Conservation (phyloP, 30 jellyfish, hydroid and myxozoan species). For the Sanderia malayensis region DNA sequence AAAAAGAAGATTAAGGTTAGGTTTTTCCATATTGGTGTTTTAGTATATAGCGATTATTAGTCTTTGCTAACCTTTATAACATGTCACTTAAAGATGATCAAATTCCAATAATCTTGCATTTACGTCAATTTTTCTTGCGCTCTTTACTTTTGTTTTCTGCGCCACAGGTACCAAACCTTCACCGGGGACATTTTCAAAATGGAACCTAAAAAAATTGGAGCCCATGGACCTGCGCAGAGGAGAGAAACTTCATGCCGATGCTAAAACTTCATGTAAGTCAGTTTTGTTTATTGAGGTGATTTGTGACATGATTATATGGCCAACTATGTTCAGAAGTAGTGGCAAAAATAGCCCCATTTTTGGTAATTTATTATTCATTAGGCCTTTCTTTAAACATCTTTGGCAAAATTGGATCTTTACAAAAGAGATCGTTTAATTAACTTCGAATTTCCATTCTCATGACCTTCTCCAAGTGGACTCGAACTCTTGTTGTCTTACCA, state of each 20-base stretch:
- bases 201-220: conserved; percentile 75
- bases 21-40: not conserved
- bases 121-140: not conserved
- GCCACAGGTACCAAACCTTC: conserved; percentile 76
- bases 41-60: not conserved
- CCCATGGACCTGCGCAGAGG: conserved; percentile 76
- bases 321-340: not conserved
- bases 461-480: no score
- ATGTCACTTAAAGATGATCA: not conserved
- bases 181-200: conserved; percentile 62
- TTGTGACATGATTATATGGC: not conserved
- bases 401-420: not conserved
- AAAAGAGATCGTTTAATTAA: not conserved
- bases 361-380: no score
- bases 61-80: not conserved
- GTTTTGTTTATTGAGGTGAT: not conserved
- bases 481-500: no score
- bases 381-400: not conserved
- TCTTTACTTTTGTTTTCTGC: not conserved
- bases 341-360: not conserved
- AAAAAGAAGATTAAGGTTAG: no score
- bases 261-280: not conserved
- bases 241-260: conserved; percentile 51
- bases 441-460: no score
- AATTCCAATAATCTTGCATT: not conserved